Evolutionary conservation across 2,113 vertebrate genomes (phyloP), one percentile per base, ranked within the genome.

Genomic region (Myiozetetes cayanensis): DNA sequence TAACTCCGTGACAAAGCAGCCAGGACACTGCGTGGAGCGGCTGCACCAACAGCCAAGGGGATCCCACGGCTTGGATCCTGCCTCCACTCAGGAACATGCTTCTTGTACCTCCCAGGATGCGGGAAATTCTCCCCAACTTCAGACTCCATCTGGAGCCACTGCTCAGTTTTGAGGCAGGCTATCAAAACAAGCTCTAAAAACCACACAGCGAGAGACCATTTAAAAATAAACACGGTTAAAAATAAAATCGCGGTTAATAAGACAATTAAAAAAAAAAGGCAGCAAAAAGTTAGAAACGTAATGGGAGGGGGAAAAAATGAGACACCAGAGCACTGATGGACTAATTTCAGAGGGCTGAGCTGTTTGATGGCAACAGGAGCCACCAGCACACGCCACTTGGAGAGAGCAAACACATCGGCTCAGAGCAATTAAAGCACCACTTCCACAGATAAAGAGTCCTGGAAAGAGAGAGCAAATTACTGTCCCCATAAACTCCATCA

Each of bases 91-190:
- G 52, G 65, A 50, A 94, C 71, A 50, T 18, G 19, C 33, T 71
- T 14, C 76, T 70, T 20, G 30, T 71, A 89, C 88, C 37, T 89
- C 73, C 63, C 83, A 92, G 79, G 90, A 86, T 59, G 72, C 31
- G 75, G 61, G 86, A 86, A 92, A 77, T 91, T 77, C 80, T 35
- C 9, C 37, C 13, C 73, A 84, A 87, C 77, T 94, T 63, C 2
- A 56, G 49, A 7, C 73, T 97, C 96, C 95, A 92, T 92, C 96
- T 96, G 95, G 94, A 94, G 94, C 59, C 82, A 83, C 88, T 86
- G 86, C 88, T 96, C 94, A 86, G 0, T 95, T 96, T 55, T 70
- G 85, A 94, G 74, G 85, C 12, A 44, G 86, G 11, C 95, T 96
- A 94, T 71, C 80, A 81, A 94, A 97, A 93, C 75, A 94, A 84